Conservation (phyloP, 2,113 vertebrate genomes). For the Gasterosteus aculeatus region DNA sequence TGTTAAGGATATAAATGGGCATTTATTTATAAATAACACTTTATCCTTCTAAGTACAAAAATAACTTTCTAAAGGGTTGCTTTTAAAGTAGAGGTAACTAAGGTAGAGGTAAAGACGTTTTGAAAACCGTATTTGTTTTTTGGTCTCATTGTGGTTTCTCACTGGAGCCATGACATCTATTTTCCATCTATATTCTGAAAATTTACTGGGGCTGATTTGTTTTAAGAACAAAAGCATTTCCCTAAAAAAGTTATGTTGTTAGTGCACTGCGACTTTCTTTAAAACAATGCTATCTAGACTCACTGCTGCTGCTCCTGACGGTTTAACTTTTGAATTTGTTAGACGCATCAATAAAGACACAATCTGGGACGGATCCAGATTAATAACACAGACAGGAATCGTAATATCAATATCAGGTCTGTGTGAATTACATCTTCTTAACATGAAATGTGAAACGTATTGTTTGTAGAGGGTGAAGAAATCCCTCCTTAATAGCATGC, state of each 20-base stretch:
- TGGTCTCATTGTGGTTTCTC: not conserved
- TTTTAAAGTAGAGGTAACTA: not conserved
- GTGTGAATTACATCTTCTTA: constrained; percentile 31
- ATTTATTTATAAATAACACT: not conserved
- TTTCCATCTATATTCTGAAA: not conserved
- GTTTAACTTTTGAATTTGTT: not conserved
- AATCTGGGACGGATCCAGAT: constrained; percentile 2
- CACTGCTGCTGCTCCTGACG: not conserved
- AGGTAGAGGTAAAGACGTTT: not conserved
- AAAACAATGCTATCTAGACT: not conserved
- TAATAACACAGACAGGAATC: not conserved
- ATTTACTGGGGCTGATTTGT: not conserved
- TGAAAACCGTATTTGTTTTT: not conserved
- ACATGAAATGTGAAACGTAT: not conserved
- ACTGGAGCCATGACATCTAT: not conserved
- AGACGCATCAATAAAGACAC: constrained; percentile 1
- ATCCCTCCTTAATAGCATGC: not conserved
- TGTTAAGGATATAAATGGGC: not conserved
- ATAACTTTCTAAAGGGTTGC: not conserved
- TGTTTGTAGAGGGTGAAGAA: constrained; percentile 2
- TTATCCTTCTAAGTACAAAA: not conserved
- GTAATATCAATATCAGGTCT: not conserved
- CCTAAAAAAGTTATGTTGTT: not conserved
- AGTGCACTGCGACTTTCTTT: not conserved
- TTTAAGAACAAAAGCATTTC: not conserved